These are phyloP conservation scores for Temnothorax curvispinosus DNA, from an alignment of 1,140 invertebrate species.

Conservation along the genomic window DNA sequence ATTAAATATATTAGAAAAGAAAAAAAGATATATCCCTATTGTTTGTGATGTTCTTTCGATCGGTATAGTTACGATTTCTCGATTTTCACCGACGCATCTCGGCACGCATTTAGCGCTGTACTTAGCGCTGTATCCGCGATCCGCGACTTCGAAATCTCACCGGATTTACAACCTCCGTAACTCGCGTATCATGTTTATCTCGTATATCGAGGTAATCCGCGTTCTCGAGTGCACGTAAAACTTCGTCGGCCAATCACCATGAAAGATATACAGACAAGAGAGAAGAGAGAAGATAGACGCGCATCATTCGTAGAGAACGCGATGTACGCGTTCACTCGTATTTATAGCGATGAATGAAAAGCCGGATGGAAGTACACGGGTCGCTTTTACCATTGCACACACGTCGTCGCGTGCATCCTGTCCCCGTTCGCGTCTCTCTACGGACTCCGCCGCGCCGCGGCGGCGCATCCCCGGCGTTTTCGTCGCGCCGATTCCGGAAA, in stretches of 20 bases:
- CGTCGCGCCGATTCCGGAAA: slow-evolving; percentile 14
- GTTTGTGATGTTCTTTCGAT: background rate
- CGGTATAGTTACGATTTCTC: background rate
- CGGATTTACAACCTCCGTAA: background rate
- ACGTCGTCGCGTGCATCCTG: slow-evolving; percentile 26
- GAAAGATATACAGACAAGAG: background rate
- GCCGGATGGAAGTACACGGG: slow-evolving; percentile 5
- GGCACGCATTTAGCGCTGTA: background rate
- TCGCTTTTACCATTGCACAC: slow-evolving; percentile 28
- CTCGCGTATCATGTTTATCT: background rate
- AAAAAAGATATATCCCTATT: background rate
- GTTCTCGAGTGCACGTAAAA: background rate
- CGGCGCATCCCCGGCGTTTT: background rate
- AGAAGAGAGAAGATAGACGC: slow-evolving; percentile 28
- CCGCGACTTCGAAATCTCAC: background rate
- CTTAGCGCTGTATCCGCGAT: background rate
- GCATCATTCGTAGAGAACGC: slow-evolving; percentile 55
- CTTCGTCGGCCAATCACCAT: background rate
- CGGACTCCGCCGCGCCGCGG: too few relatives aligned
- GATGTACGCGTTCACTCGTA: slow-evolving; percentile 62
- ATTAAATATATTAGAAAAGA: background rate
- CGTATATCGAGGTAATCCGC: slow-evolving; percentile 19
- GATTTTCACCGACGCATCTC: slow-evolving; percentile 4
- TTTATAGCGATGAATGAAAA: slow-evolving; percentile 73
- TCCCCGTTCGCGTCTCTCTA: background rate